A percentile compares a stretch with the other conserved stretches of the same genome.
Conservation (phyloP, 2,797 vertebrate species). For the Fringilla coelebs region DNA sequence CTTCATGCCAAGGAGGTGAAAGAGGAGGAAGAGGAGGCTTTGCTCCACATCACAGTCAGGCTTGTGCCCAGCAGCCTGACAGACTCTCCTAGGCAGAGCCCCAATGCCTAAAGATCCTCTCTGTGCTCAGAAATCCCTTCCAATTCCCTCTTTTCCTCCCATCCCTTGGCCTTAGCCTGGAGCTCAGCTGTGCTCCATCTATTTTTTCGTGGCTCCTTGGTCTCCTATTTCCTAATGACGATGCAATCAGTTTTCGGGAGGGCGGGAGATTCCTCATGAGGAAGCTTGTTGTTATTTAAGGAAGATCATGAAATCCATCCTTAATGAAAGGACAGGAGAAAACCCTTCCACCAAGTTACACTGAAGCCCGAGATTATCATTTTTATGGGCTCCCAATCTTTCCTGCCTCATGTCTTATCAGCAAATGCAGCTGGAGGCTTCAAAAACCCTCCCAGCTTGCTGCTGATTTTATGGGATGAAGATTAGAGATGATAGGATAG, state of each 20-base stretch:
- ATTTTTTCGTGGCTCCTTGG: not conserved
- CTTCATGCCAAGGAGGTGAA: not conserved
- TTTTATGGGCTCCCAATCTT: slow-evolving; percentile 64
- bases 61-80: not conserved
- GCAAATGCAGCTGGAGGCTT: slow-evolving; percentile 65
- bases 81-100: not conserved
- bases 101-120: not conserved
- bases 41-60: not conserved
- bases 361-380: slow-evolving; percentile 57
- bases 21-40: not conserved
- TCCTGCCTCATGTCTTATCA: slow-evolving; percentile 63
- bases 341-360: slow-evolving; percentile 56
- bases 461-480: slow-evolving; percentile 61
- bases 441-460: slow-evolving; percentile 61
- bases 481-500: slow-evolving; percentile 69
- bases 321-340: slow-evolving; percentile 49
- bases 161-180: not conserved
- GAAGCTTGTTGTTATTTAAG: slow-evolving; percentile 44
- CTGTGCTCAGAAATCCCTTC: not conserved
- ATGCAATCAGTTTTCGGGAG: not conserved
- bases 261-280: slow-evolving; percentile 5
- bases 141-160: not conserved
- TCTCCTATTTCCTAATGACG: not conserved
- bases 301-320: slow-evolving; percentile 43
- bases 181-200: not conserved